phyloP scores from a whole-genome alignment of 2,113 vertebrate genomes.

The Heliornis fulica region DNA sequence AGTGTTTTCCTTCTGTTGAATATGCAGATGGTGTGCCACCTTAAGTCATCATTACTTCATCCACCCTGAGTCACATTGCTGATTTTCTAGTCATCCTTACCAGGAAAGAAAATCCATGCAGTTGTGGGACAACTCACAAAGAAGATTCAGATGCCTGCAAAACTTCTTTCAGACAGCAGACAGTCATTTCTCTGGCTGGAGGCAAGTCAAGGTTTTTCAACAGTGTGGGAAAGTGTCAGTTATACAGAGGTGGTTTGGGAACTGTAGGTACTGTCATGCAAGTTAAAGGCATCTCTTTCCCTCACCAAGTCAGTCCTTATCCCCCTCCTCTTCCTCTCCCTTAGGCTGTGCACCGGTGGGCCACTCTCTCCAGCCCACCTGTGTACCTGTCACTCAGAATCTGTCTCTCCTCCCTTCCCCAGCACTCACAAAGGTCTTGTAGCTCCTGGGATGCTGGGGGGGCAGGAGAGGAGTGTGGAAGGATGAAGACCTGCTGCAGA shows the following conservation, averaged over 20 bases:
- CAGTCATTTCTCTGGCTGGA: background rate
- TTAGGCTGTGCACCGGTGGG: background rate
- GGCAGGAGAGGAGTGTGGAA: background rate
- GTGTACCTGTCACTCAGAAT: background rate
- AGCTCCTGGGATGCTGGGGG: background rate
- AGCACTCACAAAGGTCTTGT: too few relatives aligned
- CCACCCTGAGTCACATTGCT: background rate
- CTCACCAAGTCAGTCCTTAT: background rate
- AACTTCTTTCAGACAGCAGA: background rate
- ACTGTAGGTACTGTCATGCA: background rate
- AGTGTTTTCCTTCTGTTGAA: background rate
- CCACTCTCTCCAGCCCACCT: background rate
- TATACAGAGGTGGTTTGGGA: background rate
- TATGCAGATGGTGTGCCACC: background rate
- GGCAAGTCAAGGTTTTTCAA: background rate
- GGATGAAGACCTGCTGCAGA: background rate
- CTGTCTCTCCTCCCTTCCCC: background rate
- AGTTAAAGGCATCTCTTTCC: background rate
- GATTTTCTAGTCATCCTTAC: background rate
- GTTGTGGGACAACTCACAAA: background rate
- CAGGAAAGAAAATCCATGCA: background rate
- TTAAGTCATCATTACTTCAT: background rate
- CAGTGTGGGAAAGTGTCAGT: background rate
- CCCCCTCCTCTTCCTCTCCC: background rate
- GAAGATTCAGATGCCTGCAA: background rate